Evolutionary conservation across 1,140 invertebrate genomes (phyloP).

Genomic region (Bombus breviceps): DNA sequence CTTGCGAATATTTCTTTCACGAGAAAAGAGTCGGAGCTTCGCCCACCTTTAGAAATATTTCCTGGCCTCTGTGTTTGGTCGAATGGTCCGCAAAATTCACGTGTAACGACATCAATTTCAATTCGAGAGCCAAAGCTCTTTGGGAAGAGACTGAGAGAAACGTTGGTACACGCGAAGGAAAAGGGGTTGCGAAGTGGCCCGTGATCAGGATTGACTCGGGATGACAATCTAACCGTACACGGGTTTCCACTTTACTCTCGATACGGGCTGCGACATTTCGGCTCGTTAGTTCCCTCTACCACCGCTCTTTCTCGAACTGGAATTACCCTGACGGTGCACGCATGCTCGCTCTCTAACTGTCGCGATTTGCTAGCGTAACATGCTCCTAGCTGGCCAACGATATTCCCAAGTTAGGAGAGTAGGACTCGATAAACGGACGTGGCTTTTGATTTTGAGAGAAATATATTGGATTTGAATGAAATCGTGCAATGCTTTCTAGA

Average conservation of each 20-base stretch:
- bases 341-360: background rate
- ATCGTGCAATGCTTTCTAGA: background rate
- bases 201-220: constrained; percentile 82
- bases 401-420: constrained; percentile 6
- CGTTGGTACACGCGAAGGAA: constrained; percentile 33
- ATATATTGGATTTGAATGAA: background rate
- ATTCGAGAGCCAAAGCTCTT: constrained; percentile 33
- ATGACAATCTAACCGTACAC: constrained; percentile 82
- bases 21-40: background rate
- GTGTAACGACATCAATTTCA: constrained; percentile 61
- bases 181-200: constrained; percentile 56
- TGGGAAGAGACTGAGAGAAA: constrained; percentile 28
- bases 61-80: background rate
- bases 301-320: background rate
- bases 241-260: constrained; percentile 80
- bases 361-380: constrained; percentile 9
- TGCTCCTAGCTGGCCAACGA: background rate
- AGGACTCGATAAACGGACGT: no score
- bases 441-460: background rate
- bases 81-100: background rate
- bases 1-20: constrained; percentile 9
- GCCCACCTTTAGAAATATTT: no score
- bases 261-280: constrained; percentile 51
- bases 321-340: background rate
- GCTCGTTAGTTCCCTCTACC: constrained; percentile 34